Base-by-base conservation (phyloP, 30 jellyfish, hydroid and myxozoan species). In the Rhopilema esculentum region DNA sequence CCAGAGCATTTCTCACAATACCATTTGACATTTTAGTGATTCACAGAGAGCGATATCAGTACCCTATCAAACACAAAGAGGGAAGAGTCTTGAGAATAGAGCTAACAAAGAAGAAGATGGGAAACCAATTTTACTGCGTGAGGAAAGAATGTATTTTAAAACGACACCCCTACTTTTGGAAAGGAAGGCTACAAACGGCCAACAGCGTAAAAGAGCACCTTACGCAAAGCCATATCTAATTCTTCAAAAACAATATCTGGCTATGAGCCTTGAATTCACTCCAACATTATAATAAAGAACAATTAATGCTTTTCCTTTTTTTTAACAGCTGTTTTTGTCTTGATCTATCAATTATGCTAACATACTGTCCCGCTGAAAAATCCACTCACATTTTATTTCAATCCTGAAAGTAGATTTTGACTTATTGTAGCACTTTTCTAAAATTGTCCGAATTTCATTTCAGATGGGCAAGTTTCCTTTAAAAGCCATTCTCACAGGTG, bases 151-250 rank as follows among this genome's bases (percentile, higher is more conserved):
- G 70, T 6, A 57, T 57, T 0, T 57, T 57, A 57, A 23, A 57
- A 7, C 6, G 70, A 6, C 70, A 57, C 22, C 70, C 70, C 22
- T 57, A 57, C 22, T 57, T 57, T 57, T 57, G 70, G 70, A 57
- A 18, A 1, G 70, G 70, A 57, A 57, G 70, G 8, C 22, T 57
- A 26, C 26, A 57, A 57, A 57, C 70, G 70, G 26, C 70, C 20
- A 26, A 57, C 70, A 57, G 22, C 70, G 70, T 57, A 57, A 57
- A 57, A 57, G 70, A 57, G 70, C 70, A 26, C 70, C 70, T 57
- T 0, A 57, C 8, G 70, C 26, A 57, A 23, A 57, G 70, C 22
- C 70, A 57, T 57, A n/a, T n/a, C n/a, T n/a, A n/a, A n/a, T n/a
- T n/a, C n/a, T n/a, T n/a, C n/a, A n/a, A n/a, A n/a, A n/a, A n/a